Conservation (phyloP, 2,888 invertebrate species). For the Noctua pronuba region DNA sequence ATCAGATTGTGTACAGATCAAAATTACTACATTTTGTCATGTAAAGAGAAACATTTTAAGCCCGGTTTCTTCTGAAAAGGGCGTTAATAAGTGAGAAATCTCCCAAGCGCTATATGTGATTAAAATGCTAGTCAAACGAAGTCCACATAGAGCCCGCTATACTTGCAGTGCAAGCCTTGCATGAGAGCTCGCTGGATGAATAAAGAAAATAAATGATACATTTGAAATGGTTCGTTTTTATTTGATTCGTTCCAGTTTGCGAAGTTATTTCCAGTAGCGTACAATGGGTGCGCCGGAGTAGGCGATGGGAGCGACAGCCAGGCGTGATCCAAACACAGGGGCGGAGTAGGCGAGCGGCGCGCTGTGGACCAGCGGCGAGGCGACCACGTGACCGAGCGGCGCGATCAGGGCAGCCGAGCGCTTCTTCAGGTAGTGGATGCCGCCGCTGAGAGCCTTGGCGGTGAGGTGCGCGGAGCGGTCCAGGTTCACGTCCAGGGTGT, state of each 20-base stretch:
- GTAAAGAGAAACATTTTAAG: background rate
- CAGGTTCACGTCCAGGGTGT: slow-evolving; percentile 85
- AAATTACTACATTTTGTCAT: background rate
- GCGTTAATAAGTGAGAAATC: background rate
- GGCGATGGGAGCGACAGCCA: slow-evolving; percentile 47
- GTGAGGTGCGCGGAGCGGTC: slow-evolving; percentile 83
- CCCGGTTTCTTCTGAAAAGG: background rate
- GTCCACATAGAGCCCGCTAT: background rate
- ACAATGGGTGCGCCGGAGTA: slow-evolving; percentile 51
- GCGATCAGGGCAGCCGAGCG: slow-evolving; percentile 75
- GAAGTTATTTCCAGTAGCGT: slow-evolving; percentile 50
- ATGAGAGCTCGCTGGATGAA: background rate
- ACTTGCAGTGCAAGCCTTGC: background rate
- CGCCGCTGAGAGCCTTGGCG: slow-evolving; percentile 75
- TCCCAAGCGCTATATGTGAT: background rate
- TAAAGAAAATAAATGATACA: background rate
- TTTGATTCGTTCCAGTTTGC: slow-evolving; percentile 4
- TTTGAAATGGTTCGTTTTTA: slow-evolving; percentile 20
- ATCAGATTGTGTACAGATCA: background rate
- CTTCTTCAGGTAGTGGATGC: slow-evolving; percentile 78
- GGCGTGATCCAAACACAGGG: slow-evolving; percentile 34
- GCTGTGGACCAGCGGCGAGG: slow-evolving; percentile 46
- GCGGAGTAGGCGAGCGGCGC: slow-evolving; percentile 54
- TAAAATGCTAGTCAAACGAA: background rate
- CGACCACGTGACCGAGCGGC: slow-evolving; percentile 35